Evolutionary conservation across 2,797 vertebrate species (phyloP), one percentile per base, ranked within the genome.

Genomic region (Melanotaenia boesemani): DNA sequence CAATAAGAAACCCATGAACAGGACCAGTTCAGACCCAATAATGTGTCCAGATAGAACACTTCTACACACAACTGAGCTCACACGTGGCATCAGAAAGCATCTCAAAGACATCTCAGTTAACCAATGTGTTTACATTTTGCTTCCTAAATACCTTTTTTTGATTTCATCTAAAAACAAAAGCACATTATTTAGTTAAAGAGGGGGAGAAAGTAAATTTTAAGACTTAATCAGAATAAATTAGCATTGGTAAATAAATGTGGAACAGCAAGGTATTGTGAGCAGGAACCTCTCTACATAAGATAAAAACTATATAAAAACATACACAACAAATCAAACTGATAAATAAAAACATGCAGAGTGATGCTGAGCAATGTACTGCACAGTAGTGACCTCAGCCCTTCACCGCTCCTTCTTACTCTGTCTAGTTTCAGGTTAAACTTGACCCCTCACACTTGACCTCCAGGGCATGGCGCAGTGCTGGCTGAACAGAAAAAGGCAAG

Each of bases 381-480:
- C 77, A 76, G 60, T 59, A 76, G 67, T 73, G 83, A 82, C 76
- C 76, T 70, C 56, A 41, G 67, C 48, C 70, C 48, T 50, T 60
- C 63, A 63, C 63, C 46, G 3, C 52, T 48, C 41, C 46, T 59
- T 44, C 63, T 74, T 34, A 0, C 68, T 60, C 69, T 56, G 86
- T 91, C 92, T 91, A 89, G 88, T 89, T 90, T 89, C 91, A 88
- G 85, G 89, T 91, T 94, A 91, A 93, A 93, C 93, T 90, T 94
- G 92, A 93, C 93, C 90, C 77, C 72, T 88, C 87, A 91, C 89
- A 91, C 92, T 92, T 93, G 93, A 93, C 90, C 93, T 92, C 77
- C 76, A 56, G 74, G 80, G 86, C 64, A 83, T 70, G 70, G 82
- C 81, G 89, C 78, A 70, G 76, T 39, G 74, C 87, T 81, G 84